Evolutionary conservation across 2,888 invertebrate genomes (phyloP).

Genomic region (Oegoconia quadripuncta): DNA sequence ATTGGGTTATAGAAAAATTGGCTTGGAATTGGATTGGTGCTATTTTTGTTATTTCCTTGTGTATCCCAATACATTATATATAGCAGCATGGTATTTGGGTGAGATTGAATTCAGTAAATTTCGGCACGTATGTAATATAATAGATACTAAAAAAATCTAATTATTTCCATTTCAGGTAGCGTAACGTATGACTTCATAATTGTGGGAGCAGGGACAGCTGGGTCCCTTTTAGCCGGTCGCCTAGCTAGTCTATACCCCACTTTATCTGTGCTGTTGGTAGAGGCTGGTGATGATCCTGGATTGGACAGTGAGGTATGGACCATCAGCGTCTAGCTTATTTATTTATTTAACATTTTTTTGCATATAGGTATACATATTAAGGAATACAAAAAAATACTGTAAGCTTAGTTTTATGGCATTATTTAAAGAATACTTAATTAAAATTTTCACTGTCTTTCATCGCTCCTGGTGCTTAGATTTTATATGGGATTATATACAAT

Average conservation of each 20-base stretch:
- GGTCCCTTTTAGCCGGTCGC: constrained; percentile 72
- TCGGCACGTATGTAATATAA: background rate
- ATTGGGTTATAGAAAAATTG: too few relatives aligned
- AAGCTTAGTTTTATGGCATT: too few relatives aligned
- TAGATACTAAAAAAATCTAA: background rate
- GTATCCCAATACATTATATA: too few relatives aligned
- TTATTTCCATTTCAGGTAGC: constrained; percentile 28
- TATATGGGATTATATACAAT: too few relatives aligned
- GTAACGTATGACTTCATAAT: constrained; percentile 65
- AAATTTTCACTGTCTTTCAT: too few relatives aligned
- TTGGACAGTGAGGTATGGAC: constrained; percentile 58
- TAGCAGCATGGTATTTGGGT: too few relatives aligned
- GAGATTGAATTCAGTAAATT: too few relatives aligned
- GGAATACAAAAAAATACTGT: background rate
- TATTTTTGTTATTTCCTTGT: too few relatives aligned
- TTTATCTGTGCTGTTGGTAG: constrained; percentile 56
- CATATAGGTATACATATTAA: background rate
- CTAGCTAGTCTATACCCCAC: constrained; percentile 39
- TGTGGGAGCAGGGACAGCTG: constrained; percentile 78
- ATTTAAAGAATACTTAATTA: too few relatives aligned
- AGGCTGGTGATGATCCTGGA: constrained; percentile 70
- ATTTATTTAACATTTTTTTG: background rate
- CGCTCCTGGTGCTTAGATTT: too few relatives aligned
- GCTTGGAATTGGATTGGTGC: too few relatives aligned
- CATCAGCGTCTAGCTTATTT: background rate